Conservation (phyloP, 2,797 vertebrate genomes). For the Bucorvus abyssinicus region DNA sequence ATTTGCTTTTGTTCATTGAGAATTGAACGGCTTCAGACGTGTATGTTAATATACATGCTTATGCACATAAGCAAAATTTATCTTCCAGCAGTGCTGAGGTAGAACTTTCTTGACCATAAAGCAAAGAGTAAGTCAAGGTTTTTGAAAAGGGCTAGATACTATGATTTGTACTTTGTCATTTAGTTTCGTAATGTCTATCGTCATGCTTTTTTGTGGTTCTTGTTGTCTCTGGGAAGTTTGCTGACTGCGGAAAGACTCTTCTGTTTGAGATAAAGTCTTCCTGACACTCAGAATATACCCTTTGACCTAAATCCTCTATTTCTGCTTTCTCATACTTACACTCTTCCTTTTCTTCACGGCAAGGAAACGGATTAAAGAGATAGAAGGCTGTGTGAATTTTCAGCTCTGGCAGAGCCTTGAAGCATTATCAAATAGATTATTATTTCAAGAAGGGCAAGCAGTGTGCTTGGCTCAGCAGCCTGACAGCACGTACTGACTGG, state of each 20-base stretch:
- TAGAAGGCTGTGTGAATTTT: conserved; percentile 6
- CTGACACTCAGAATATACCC: conserved; percentile 10
- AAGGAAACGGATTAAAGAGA: conserved; percentile 30
- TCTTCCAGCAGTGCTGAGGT: neutral
- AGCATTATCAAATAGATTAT: conserved; percentile 23
- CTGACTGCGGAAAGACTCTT: conserved; percentile 31
- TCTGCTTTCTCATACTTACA: conserved; percentile 6
- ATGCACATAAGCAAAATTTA: neutral
- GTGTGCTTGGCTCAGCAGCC: neutral
- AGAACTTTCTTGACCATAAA: neutral
- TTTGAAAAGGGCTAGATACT: neutral
- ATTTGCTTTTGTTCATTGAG: neutral
- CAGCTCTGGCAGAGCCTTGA: neutral
- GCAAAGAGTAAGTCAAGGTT: neutral
- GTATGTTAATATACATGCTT: neutral
- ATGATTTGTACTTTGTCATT: neutral
- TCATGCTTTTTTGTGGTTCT: neutral
- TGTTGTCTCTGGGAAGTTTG: neutral
- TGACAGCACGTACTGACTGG: neutral
- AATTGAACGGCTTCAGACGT: neutral
- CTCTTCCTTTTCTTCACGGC: conserved; percentile 28
- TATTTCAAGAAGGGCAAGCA: neutral
- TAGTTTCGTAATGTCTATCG: neutral
- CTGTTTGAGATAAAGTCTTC: conserved; percentile 40
- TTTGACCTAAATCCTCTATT: conserved; percentile 40